phyloP scores from a whole-genome alignment of 2,888 invertebrate genomes.

The Seira ritae region DNA sequence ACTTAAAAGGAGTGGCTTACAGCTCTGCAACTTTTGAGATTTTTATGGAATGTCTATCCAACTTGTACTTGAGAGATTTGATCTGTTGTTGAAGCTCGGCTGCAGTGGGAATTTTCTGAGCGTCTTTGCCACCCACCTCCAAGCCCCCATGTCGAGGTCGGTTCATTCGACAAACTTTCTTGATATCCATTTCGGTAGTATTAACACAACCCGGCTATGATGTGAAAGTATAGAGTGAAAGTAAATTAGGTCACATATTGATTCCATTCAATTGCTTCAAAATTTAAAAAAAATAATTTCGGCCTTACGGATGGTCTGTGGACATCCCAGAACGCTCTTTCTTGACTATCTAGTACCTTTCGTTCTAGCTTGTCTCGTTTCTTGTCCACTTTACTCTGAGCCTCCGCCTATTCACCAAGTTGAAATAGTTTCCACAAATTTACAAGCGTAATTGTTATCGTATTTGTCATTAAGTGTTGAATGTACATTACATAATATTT shows the following conservation, averaged over 20 bases:
- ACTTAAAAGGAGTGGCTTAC: conserved; percentile 79
- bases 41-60: conserved; percentile 92
- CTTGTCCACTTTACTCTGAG: conserved; percentile 97
- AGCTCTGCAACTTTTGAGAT: conserved; percentile 96
- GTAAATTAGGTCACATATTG: not conserved
- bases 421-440: not conserved
- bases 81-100: conserved; percentile 78
- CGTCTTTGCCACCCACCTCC: conserved; percentile 61
- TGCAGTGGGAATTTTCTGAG: conserved; percentile 77
- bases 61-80: conserved; percentile 77
- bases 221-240: conserved; percentile 26
- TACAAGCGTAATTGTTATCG: not conserved
- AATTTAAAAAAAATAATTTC: too few relatives aligned
- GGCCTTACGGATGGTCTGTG: conserved; percentile 94
- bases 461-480: not conserved
- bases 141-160: conserved; percentile 74
- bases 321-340: conserved; percentile 99
- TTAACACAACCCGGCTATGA: conserved; percentile 97
- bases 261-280: not conserved
- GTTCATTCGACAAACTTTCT: conserved; percentile 87
- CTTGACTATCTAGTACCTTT: conserved; percentile 98
- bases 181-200: conserved; percentile 98
- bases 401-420: conserved; percentile 82
- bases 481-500: not conserved
- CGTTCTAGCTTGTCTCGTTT: conserved; percentile 98